Evolutionary conservation across 2,113 vertebrate species (phyloP).

Genomic region (Strigops habroptila): DNA sequence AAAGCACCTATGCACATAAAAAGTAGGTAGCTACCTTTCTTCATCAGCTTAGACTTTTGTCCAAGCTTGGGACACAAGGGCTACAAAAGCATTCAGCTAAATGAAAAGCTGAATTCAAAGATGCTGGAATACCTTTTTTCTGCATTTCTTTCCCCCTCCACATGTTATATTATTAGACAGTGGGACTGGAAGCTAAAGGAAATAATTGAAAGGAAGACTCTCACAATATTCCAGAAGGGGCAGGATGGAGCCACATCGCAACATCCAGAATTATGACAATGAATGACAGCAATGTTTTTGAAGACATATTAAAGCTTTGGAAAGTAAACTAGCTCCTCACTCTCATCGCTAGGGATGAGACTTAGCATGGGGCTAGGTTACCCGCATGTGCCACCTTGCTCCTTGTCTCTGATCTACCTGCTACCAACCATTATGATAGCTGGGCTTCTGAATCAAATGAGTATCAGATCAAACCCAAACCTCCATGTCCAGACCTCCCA

Average conservation of each 20-base stretch:
- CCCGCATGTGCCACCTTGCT: neutral
- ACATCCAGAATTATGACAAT: neutral
- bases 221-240: neutral
- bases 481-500: neutral
- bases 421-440: neutral
- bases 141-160: neutral
- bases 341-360: neutral
- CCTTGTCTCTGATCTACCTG: neutral
- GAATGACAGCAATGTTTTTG: neutral
- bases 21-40: neutral
- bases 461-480: neutral
- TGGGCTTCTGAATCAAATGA: neutral
- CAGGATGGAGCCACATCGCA: neutral
- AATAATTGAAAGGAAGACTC: conserved; percentile 40
- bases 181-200: neutral
- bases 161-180: neutral
- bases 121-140: neutral
- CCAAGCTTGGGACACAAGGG: neutral
- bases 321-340: neutral
- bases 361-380: neutral
- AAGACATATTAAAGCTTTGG: neutral
- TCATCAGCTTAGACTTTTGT: neutral
- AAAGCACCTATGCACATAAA: neutral
- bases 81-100: neutral
- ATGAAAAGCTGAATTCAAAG: conserved; percentile 42